Evolutionary conservation across 2,888 invertebrate genomes (phyloP), one percentile per base, ranked within the genome.

Genomic region (Eristalinus aeneus): DNA sequence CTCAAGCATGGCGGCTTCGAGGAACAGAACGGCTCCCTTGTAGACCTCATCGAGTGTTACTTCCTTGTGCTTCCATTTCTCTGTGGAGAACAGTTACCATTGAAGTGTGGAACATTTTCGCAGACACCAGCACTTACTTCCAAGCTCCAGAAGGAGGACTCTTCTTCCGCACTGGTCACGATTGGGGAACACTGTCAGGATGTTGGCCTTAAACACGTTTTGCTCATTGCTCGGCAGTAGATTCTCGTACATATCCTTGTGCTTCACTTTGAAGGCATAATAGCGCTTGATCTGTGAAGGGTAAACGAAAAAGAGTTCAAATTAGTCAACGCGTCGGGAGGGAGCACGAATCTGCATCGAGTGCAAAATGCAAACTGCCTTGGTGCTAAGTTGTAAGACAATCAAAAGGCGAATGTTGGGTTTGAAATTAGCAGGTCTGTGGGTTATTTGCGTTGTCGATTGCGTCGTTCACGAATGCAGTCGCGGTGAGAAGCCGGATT

Each of bases 1-100:
- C 90, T 97, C 97, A 89, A 96, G 91, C 94, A 97, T 96, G 68
- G 97, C 97, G 0, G 96, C 96, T 90, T 97, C 97, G 87, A 97
- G 92, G 90, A 96, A 96, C 68, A 97, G 91, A 27, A 97, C 96
- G 89, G 95, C 95, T 1, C 96, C 97, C 90, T 97, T 96, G 93
- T 96, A 97, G 2, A 97, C 96, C 91, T 97, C 97, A 91, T 96
- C 96, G 78, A 97, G 93, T 0, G 93, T 93, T 79, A 96, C 96
- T 91, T 96, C 95, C 91, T 95, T 96, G 90, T 96, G 95, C 91
- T 97, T 97, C 97, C 97, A 97, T 93, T 95, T 95, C 90, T 96
- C 96, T 96, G 81, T 81, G 46, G 16, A 16, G 8, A 16, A 0
- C 6, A 8, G 8, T 46, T 0, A 46, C 1, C 16, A 8, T 1